These are phyloP conservation scores for Sebastiscus tertius DNA, from an alignment of 2,797 vertebrate species.

Conservation along the genomic window DNA sequence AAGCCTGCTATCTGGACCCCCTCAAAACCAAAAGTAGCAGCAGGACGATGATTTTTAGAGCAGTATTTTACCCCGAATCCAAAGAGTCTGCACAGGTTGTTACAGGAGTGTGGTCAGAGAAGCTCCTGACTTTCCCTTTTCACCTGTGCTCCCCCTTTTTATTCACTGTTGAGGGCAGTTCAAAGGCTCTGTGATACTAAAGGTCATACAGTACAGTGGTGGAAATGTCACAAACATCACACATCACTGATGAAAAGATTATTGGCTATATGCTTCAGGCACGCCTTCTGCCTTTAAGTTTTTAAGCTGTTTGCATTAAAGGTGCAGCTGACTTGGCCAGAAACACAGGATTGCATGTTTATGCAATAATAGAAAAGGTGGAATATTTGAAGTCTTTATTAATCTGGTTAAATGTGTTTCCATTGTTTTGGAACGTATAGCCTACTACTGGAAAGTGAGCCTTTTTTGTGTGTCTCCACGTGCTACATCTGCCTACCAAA, in stretches of 20 bases:
- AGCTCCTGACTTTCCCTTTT: constrained; percentile 39
- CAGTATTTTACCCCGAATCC: constrained; percentile 11
- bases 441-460: neutral
- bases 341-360: neutral
- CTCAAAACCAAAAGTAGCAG: neutral
- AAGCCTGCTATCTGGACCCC: neutral
- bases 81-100: neutral
- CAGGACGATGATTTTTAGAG: neutral
- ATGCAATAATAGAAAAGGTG: neutral
- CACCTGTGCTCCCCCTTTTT: constrained; percentile 32
- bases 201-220: constrained; percentile 64
- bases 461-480: too few species aligned
- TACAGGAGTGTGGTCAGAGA: constrained; percentile 20
- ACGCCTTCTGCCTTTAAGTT: neutral
- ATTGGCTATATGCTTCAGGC: neutral
- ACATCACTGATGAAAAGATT: constrained; percentile 33
- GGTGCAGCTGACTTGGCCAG: too few species aligned
- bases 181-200: constrained; percentile 79
- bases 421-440: neutral
- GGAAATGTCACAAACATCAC: constrained; percentile 85
- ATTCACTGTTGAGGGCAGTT: constrained; percentile 57
- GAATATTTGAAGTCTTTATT: neutral
- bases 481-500: too few species aligned
- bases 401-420: neutral
- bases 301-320: neutral